Evolutionary conservation across 2,797 vertebrate species (phyloP).

Genomic region (Falco columbarius): DNA sequence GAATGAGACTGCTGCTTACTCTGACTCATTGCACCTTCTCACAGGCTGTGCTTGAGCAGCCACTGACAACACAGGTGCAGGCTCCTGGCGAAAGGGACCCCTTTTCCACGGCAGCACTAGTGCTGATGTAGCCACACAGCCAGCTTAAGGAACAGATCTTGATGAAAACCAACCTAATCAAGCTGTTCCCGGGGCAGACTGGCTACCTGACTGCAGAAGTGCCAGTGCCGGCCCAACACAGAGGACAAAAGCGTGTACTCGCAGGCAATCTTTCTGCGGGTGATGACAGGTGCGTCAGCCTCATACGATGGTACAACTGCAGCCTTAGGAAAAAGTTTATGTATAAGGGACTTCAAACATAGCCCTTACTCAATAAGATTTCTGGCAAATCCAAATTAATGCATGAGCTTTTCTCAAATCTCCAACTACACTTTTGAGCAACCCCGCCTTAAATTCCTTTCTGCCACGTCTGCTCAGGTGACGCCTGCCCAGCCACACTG

Average conservation of each 20-base stretch:
- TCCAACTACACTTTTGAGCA: neutral
- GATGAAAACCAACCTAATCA: neutral
- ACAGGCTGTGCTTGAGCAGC: rapidly evolving
- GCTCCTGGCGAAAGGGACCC: neutral
- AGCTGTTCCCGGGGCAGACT: neutral
- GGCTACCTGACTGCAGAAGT: neutral
- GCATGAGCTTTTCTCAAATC: neutral
- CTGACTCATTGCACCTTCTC: rapidly evolving
- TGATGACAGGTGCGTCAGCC: neutral
- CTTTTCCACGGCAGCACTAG: neutral
- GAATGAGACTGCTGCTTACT: rapidly evolving
- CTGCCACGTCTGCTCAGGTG: rapidly evolving
- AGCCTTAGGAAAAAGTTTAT: neutral
- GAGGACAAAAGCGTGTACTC: rapidly evolving
- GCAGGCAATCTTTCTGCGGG: neutral
- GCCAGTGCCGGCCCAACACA: neutral
- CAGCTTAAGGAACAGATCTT: neutral
- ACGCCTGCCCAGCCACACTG: neutral
- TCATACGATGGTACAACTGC: neutral
- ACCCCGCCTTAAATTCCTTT: neutral
- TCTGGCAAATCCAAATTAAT: neutral
- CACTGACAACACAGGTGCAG: rapidly evolving
- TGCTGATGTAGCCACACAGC: rapidly evolving
- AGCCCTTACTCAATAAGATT: neutral
- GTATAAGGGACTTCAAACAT: neutral